Base-by-base conservation (phyloP, 2,113 vertebrate genomes). In the Semicossyphus pulcher region DNA sequence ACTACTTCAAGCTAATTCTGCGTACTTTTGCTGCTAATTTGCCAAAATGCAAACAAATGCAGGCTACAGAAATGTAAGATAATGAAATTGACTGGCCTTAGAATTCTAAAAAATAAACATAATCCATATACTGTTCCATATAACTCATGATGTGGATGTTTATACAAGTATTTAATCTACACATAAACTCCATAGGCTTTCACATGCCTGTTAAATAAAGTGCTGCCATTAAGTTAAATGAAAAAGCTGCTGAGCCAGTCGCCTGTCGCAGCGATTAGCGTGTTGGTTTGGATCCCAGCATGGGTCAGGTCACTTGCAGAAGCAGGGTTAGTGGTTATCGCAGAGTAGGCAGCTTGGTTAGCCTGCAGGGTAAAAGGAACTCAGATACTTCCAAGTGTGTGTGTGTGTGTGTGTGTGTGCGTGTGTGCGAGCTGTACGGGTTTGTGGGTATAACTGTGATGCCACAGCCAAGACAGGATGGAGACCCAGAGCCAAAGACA, bases 381-480 rank as follows among this genome's bases (percentile, higher is more conserved):
- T 59, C 67, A 49, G 49, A 85, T 78, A 72, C 20, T 45, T 80
- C 53, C 15, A 39, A 71, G 15, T 52, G 45, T 69, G 34, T 69
- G 42, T 74, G 51, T 47, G 34, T 59, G 59, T 57, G 37, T 57
- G 25, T 29, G 39, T 23, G 57, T 52, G 57, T 42, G 54, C 28
- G 39, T 69, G 52, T 49, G 44, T 18, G 48, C 29, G 51, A 18
- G 47, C 9, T 59, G 45, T 32, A 47, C 72, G 67, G 20, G 44
- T 44, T 45, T 31, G 57, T 78, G 59, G 21, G 72, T 66, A 37
- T 78, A 25, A 44, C 45, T 80, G 57, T 66, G 45, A 76, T 59
- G 32, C 69, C 58, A 44, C 10, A 7, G 83, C 89, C 92, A 91
- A 86, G 59, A 72, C 88, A 89, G 87, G 90, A 91, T 89, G 79